These are phyloP conservation scores for Paraplagusia blochii DNA, from an alignment of 2,113 vertebrate species.

Conservation along the genomic window DNA sequence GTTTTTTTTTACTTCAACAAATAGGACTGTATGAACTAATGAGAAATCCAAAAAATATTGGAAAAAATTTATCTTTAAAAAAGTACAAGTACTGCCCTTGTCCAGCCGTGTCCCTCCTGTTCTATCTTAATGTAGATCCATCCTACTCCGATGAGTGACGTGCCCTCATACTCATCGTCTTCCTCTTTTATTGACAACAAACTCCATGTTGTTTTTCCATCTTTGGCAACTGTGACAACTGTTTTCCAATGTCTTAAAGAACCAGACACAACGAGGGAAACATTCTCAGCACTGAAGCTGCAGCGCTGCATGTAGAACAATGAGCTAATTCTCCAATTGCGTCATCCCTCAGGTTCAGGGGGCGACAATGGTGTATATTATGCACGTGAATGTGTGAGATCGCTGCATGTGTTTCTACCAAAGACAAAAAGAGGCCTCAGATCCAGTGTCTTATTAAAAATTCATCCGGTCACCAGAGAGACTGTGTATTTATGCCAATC, in stretches of 20 bases:
- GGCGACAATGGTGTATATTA: slow-evolving; percentile 4
- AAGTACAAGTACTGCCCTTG: no score
- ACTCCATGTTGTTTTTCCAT: no score
- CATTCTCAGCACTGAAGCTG: slow-evolving; percentile 35
- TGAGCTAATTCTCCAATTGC: slow-evolving; percentile 14
- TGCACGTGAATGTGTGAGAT: slow-evolving; percentile 13
- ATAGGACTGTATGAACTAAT: no score
- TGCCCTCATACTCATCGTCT: no score
- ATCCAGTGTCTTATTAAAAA: slow-evolving; percentile 80
- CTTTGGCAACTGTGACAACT: no score
- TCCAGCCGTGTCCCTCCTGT: no score
- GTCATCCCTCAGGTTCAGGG: neutral
- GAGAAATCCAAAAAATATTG: no score
- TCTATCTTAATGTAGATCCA: no score
- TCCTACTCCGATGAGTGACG: no score
- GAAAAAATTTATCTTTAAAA: no score
- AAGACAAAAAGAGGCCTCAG: slow-evolving; percentile 63
- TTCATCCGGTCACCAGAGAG: slow-evolving; percentile 77
- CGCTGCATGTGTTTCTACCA: slow-evolving; percentile 25
- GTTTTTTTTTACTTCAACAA: no score
- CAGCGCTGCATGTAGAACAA: slow-evolving; percentile 2
- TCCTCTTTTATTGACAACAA: no score
- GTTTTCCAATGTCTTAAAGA: neutral
- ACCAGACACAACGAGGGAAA: slow-evolving; percentile 21
- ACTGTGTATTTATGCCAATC: slow-evolving; percentile 79